phyloP scores from a whole-genome alignment of 2,888 invertebrate species.

The Thysanoteuthis rhombus region DNA sequence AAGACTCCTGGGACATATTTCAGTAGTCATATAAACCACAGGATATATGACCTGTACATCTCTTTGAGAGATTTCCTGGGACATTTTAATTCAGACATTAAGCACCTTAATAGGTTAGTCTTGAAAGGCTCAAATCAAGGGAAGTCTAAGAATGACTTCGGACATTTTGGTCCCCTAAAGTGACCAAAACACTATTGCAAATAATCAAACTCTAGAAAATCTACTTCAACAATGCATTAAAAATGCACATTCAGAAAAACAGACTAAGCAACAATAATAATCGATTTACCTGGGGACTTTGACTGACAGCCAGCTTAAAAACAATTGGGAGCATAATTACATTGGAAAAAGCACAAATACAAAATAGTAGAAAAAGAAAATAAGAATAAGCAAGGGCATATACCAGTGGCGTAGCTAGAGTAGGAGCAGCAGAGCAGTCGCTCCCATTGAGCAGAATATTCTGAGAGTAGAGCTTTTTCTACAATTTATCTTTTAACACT shows the following conservation, averaged over 20 bases:
- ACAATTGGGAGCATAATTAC: neutral
- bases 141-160: neutral
- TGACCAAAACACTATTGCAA: neutral
- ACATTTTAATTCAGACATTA: no score
- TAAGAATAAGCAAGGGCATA: no score
- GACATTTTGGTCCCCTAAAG: neutral
- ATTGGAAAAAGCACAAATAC: neutral
- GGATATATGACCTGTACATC: no score
- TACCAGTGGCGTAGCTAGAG: no score
- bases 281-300: neutral
- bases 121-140: neutral
- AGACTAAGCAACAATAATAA: neutral
- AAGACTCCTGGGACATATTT: no score
- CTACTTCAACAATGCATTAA: neutral
- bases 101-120: no score
- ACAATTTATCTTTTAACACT: no score
- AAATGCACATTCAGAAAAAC: neutral
- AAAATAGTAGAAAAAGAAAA: neutral
- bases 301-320: neutral
- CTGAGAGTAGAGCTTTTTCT: no score
- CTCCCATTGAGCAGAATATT: no score
- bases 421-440: no score
- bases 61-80: no score
- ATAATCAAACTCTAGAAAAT: neutral
- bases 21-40: no score